Conservation (phyloP, 2,113 vertebrate species). For the Chascanopsetta lugubris region DNA sequence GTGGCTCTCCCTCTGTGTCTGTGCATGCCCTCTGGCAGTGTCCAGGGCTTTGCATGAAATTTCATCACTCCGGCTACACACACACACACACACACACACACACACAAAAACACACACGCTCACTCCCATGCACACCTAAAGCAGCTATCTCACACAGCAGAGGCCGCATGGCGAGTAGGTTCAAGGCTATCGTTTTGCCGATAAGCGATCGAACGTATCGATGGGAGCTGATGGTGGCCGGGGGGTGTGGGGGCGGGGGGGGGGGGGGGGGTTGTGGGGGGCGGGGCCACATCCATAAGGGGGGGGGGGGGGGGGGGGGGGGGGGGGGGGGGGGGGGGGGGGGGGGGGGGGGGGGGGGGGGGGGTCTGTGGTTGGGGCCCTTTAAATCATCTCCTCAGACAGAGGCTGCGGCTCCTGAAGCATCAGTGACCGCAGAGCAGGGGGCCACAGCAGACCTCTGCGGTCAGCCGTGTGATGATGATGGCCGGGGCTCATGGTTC, state of each 20-base stretch:
- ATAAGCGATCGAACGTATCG: slow-evolving; percentile 73
- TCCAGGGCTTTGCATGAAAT: slow-evolving; percentile 74
- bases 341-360: slow-evolving; percentile 22
- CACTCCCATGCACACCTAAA: slow-evolving; percentile 20
- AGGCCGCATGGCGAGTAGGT: slow-evolving; percentile 32
- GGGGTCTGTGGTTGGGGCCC: slow-evolving; percentile 53
- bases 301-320: slow-evolving; percentile 49
- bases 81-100: slow-evolving; percentile 45
- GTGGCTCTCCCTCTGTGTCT: slow-evolving; percentile 34
- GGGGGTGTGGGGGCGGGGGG: slow-evolving; percentile 57
- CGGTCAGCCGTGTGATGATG: slow-evolving; percentile 62
- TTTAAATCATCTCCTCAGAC: slow-evolving; percentile 55
- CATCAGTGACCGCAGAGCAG: slow-evolving; percentile 66
- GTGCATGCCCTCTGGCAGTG: slow-evolving; percentile 55
- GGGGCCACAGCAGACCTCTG: slow-evolving; percentile 59
- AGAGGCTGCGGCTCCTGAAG: slow-evolving; percentile 30
- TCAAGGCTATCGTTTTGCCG: slow-evolving; percentile 60
- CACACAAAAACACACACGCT: slow-evolving; percentile 11
- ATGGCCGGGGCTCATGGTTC: slow-evolving; percentile 22
- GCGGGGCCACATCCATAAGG: too few species aligned
- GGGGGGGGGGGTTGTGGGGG: slow-evolving; percentile 45
- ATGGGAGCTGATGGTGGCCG: slow-evolving; percentile 39
- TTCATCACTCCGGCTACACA: slow-evolving; percentile 71
- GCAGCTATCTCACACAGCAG: slow-evolving; percentile 8
- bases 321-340: slow-evolving; percentile 34